phyloP scores from a whole-genome alignment of 2,113 vertebrate species.

The Channa argus region DNA sequence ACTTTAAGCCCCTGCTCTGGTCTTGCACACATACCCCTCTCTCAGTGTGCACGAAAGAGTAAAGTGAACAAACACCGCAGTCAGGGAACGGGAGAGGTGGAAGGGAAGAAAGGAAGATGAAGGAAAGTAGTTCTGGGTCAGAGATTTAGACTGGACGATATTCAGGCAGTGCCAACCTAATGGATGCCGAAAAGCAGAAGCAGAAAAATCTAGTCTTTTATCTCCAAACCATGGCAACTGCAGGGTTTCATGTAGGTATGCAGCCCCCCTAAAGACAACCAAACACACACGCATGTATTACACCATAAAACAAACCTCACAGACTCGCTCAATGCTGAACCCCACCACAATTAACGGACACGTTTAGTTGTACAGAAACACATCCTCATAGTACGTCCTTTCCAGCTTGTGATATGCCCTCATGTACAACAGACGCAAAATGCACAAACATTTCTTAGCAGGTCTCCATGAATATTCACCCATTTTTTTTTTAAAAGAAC shows the following conservation, averaged over 20 bases:
- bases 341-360: constrained; percentile 25
- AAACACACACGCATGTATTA: constrained; percentile 28
- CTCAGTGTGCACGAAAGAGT: constrained; percentile 41
- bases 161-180: constrained; percentile 51
- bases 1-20: constrained; percentile 50
- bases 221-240: constrained; percentile 51
- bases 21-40: constrained; percentile 52
- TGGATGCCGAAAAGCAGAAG: constrained; percentile 40
- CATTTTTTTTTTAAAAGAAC: constrained; percentile 72
- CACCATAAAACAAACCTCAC: constrained; percentile 31
- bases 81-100: constrained; percentile 26
- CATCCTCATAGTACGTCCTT: background rate
- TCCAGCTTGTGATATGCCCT: constrained; percentile 1
- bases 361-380: constrained; percentile 3
- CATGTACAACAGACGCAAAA: constrained; percentile 9
- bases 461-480: constrained; percentile 70
- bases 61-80: constrained; percentile 50
- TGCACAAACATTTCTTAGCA: constrained; percentile 28
- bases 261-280: constrained; percentile 21
- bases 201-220: constrained; percentile 69
- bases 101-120: constrained; percentile 57
- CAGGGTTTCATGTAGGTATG: constrained; percentile 48
- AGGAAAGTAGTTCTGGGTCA: constrained; percentile 64
- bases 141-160: constrained; percentile 52
- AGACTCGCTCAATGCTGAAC: constrained; percentile 13